A percentile compares a stretch with the other conserved stretches of the same genome.
Conservation (phyloP, 2,888 invertebrate species). For the Ecdyonurus torrentis region DNA sequence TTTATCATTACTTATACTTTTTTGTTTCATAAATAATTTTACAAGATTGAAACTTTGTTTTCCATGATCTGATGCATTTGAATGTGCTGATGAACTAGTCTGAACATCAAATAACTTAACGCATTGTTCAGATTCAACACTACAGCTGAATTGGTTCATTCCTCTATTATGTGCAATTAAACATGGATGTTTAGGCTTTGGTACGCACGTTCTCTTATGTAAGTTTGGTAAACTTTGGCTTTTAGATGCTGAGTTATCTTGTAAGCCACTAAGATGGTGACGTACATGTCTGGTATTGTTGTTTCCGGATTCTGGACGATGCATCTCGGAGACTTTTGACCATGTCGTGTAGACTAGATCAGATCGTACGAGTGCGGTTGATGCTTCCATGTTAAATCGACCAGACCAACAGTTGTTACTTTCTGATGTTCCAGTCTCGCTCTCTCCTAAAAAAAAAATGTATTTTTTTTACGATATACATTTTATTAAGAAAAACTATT, state of each 20-base stretch:
- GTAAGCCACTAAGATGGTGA: conserved; percentile 25
- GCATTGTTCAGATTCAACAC: conserved; percentile 13
- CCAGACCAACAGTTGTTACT: conserved; percentile 17
- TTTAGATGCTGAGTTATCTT: conserved; percentile 26
- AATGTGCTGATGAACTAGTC: conserved; percentile 18
- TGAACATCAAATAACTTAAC: conserved; percentile 21
- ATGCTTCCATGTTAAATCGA: conserved; percentile 22
- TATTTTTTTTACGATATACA: too few relatives aligned
- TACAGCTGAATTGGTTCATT: conserved; percentile 10
- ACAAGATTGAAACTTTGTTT: conserved; percentile 60
- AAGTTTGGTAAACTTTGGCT: conserved; percentile 70
- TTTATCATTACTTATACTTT: conserved; percentile 63
- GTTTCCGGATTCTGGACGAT: conserved; percentile 59
- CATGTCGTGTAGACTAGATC: conserved; percentile 79
- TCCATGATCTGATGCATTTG: conserved; percentile 11
- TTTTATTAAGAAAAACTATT: too few relatives aligned
- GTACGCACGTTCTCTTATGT: conserved; percentile 26
- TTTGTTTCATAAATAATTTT: conserved; percentile 78
- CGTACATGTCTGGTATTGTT: conserved; percentile 43
- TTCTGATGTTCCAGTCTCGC: conserved; percentile 15
- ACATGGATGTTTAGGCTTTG: background rate
- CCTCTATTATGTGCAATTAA: background rate
- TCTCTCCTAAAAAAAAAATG: conserved; percentile 12
- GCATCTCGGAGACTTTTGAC: conserved; percentile 46
- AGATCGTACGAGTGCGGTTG: conserved; percentile 41